Base-by-base conservation (phyloP, 2,888 invertebrate species). In the Noctua pronuba region DNA sequence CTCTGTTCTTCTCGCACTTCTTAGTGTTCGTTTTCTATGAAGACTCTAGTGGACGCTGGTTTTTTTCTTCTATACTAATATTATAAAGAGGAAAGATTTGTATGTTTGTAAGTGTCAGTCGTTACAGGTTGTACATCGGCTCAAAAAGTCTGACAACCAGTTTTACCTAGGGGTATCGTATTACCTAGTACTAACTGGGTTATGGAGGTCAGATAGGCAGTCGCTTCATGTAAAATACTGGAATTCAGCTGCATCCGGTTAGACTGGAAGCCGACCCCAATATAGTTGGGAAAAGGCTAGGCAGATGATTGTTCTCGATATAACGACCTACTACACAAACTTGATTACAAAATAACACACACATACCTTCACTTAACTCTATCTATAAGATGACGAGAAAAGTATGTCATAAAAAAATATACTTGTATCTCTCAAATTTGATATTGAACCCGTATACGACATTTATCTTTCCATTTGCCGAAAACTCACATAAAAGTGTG, bases 381-480 rank as follows among this genome's bases (percentile, higher is more conserved):
- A 52, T 73, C 21, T 41, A 70, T 24, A 71, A 77, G 41, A 72
- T 75, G 60, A 66, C 52, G 65, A 65, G 55, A 21, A 49, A 49
- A 49, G 60, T 66, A 77, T 46, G 58, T 79, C 65, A 76, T 77
- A 75, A 79, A 68, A 58, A 75, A 70, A 68, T 73, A 49, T 41
- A 55, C 73, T 68, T 73, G 58, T 78, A 76, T 73, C 65, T 73
- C 62, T n/a, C 74, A 66, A 71, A 71, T 66, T 66, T 71, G 73
- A 82, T 77, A 85, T 77, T 65, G 73, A 71, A 28, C 70, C 52
- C 71, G 67, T 82, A 75, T 73, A 79, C 68, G 70, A 73, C 67
- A 80, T 86, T 86, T 77, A 73, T 78, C 75, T 79, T 80, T 65
- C 67, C 85, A 78, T 85, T 76, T 86, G 70, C 76, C 38, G 55